Evolutionary conservation across 2,113 vertebrate genomes (phyloP), one percentile per base, ranked within the genome.

Genomic region (Sphaerodactylus townsendi): DNA sequence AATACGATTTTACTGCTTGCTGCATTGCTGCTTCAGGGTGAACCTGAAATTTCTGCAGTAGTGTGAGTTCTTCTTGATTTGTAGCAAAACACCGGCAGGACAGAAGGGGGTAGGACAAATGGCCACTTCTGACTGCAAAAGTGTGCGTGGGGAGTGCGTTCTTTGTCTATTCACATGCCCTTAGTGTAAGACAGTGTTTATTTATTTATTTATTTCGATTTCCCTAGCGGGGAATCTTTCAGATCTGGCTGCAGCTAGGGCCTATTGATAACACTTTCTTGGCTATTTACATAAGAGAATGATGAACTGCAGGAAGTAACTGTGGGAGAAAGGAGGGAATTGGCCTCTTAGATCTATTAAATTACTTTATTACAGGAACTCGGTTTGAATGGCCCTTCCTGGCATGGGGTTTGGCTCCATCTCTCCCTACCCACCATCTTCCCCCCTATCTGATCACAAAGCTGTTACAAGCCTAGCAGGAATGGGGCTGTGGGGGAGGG

Each of bases 331-430:
- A 95, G 95, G 94, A 95, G 94, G 94, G 96, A 96, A 96, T 96
- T 96, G 95, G 94, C 94, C 93, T 95, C 95, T 95, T 95, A 96
- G 96, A 95, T 95, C 95, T 96, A 96, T 96, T 96, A 96, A 96
- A 96, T 96, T 95, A 95, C 95, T 97, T 96, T 97, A 97, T 97
- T 96, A 95, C 96, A 96, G 96, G 96, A 97, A 97, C 96, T 96
- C 88, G 92, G 91, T 94, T 90, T 96, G 95, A 97, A 96, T 95
- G 95, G 95, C 93, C 91, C 90, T 85, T 91, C 95, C 93, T 93
- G 80, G 95, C 92, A 11, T 94, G 96, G 93, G 91, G 95, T 71
- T 91, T 87, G 92, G 90, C 91, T 95, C 92, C 92, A 90, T 94
- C 82, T 92, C 94, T 87, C 90, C 90, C 88, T 74, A 62, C 76